Evolutionary conservation across 2,113 vertebrate species (phyloP), one percentile per base, ranked within the genome.

Genomic region (Equus quagga): DNA sequence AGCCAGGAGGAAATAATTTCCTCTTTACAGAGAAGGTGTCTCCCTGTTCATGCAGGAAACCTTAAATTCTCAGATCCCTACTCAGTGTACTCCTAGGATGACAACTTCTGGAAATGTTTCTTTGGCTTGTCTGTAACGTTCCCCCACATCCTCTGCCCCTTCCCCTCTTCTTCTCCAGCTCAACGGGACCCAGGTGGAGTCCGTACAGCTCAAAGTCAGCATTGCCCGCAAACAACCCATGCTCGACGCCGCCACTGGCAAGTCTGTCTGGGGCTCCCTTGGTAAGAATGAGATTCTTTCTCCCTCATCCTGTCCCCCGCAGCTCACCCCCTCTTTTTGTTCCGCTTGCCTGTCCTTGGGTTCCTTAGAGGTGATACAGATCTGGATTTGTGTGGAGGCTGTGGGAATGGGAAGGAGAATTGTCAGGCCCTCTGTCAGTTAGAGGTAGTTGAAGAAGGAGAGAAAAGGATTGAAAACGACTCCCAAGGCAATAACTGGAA

Each of bases 141-240:
- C 33, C 11, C 56, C 60, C 5, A 84, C n/a, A 8, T 36, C 70
- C 72, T 82, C 49, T 90, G 17, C 67, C 49, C 41, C 17, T 60
- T 95, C 49, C 97, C 67, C 23, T 89, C 41, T 91, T 94, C 73
- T 82, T 24, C 89, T 58, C 13, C 97, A 99, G 99, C 95, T 99
- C 97, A 99, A 99, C 2, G 99, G 98, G 87, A 99, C 98, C 67
- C 98, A 98, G 1, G 99, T 99, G 84, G 99, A 99, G 73, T 99
- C 99, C 0, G 97, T 99, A 54, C 98, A 99, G 94, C 98, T 99
- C 94, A 99, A 99, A 98, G 99, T 99, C 98, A 99, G 99, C 99
- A 99, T 99, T 6, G 99, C 99, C 84, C 99, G 99, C 83, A 99
- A 99, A 91, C 99, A 99, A 98, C 99, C 99, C 60, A 99, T 99